Conservation (phyloP, 1,140 invertebrate genomes). For the Lanistes nyassanus region DNA sequence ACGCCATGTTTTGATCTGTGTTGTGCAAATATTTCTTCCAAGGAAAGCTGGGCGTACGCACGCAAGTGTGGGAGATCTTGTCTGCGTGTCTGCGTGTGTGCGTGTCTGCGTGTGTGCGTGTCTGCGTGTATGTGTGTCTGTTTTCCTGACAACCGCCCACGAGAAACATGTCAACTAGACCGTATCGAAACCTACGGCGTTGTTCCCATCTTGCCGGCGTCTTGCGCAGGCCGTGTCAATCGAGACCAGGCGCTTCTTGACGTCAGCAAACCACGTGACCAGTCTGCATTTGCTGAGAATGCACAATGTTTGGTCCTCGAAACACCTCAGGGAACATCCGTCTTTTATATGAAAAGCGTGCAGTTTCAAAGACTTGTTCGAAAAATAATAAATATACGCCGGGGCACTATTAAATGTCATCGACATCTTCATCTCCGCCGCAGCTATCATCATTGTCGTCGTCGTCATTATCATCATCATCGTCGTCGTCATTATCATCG, state of each 20-base stretch:
- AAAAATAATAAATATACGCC: too few relatives aligned
- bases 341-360: not conserved
- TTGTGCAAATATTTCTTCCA: not conserved
- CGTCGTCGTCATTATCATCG: too few relatives aligned
- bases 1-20: not conserved
- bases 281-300: not conserved
- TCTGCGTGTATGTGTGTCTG: conserved; percentile 11
- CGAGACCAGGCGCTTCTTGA: not conserved
- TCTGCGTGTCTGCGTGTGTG: not conserved
- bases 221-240: not conserved
- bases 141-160: not conserved
- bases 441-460: too few relatives aligned
- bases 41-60: too few relatives aligned
- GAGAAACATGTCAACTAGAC: not conserved
- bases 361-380: too few relatives aligned
- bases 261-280: not conserved
- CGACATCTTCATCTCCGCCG: too few relatives aligned
- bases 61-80: too few relatives aligned
- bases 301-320: not conserved
- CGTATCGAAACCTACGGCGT: not conserved
- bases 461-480: too few relatives aligned
- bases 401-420: too few relatives aligned
- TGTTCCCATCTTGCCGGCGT: not conserved
- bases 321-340: not conserved
- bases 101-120: not conserved